Percentiles rank a stretch among this genome's conserved stretches.
Conservation (phyloP, 2,113 vertebrate species). For the Trematomus loennbergii region DNA sequence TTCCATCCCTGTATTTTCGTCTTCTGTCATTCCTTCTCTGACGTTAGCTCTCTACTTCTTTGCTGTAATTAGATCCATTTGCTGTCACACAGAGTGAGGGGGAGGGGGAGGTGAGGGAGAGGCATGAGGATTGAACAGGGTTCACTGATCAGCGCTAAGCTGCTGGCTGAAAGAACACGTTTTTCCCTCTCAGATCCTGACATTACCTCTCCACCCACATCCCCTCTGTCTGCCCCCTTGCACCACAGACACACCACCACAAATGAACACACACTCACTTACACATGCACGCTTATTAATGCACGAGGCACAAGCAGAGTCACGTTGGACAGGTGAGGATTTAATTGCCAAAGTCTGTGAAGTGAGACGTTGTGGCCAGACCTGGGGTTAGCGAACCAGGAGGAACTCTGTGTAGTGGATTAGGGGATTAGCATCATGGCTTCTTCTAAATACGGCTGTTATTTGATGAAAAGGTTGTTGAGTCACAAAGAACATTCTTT, state of each 20-base stretch:
- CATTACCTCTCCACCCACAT: conserved; percentile 38
- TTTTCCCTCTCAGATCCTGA: conserved; percentile 30
- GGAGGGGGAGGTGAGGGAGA: not conserved
- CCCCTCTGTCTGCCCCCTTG: conserved; percentile 24
- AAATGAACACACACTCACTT: no score
- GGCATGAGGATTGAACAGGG: conserved; percentile 5
- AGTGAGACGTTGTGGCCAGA: conserved; percentile 51
- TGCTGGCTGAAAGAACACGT: conserved; percentile 43
- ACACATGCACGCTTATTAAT: conserved; percentile 15
- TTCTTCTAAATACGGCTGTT: conserved; percentile 42
- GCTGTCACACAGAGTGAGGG: conserved; percentile 8
- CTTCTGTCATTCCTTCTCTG: conserved; percentile 28
- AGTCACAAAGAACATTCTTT: conserved; percentile 48
- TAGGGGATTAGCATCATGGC: conserved; percentile 35
- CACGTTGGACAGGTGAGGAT: conserved; percentile 66
- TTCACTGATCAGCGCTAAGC: conserved; percentile 55
- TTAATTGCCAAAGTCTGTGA: conserved; percentile 68
- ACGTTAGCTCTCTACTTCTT: conserved; percentile 34
- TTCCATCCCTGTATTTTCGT: conserved; percentile 24
- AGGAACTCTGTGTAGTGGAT: conserved; percentile 46
- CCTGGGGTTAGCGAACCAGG: conserved; percentile 42
- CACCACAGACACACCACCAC: conserved; percentile 18
- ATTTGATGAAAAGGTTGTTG: conserved; percentile 43
- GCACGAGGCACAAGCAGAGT: conserved; percentile 22
- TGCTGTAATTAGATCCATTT: conserved; percentile 62